Evolutionary conservation across 2,888 invertebrate species (phyloP), one percentile per base, ranked within the genome.

Genomic region (Caenorhabditis uteleia): DNA sequence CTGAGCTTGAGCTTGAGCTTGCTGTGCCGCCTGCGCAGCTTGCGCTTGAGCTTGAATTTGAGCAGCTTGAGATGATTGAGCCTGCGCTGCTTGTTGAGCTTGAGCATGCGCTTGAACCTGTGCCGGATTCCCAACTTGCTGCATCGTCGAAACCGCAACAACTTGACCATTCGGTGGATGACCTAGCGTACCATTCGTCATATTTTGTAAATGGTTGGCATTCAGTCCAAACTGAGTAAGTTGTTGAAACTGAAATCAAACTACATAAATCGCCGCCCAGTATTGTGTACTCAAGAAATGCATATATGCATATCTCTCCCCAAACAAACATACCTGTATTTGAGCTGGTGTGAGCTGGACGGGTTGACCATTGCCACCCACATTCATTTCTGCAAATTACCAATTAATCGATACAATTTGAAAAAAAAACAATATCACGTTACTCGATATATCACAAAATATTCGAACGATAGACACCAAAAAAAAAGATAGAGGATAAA

Each of bases 351-450:
- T 48, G 12, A 57, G 23, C 21, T 25, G 26, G n/a, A 55, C 31
- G 20, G 49, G 53, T n/a, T 43, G 48, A 14, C 44, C 42, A 21
- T 49, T 45, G 27, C 54, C 57, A 29, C 64, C 53, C 57, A 57
- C 57, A 47, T 64, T 64, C 64, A 64, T 64, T 25, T 57, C 64
- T 64, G 57, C 33, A 64, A 64, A 27, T n/a, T 12, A 34, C 8
- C 5, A 20, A 38, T 38, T 5, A 40, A 8, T 38, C 18, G 20
- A 40, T 3, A 38, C 5, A 20, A 16, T 7, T 20, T 20, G 38
- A 38, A 14, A 38, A 38, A 14, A n/a, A n/a, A n/a, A n/a, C n/a
- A n/a, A n/a, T n/a, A n/a, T n/a, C n/a, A n/a, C n/a, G n/a, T n/a
- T n/a, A n/a, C n/a, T n/a, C n/a, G n/a, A n/a, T n/a, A n/a, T n/a